phyloP scores from a whole-genome alignment of 2,113 vertebrate species.

The Sceloporus undulatus region DNA sequence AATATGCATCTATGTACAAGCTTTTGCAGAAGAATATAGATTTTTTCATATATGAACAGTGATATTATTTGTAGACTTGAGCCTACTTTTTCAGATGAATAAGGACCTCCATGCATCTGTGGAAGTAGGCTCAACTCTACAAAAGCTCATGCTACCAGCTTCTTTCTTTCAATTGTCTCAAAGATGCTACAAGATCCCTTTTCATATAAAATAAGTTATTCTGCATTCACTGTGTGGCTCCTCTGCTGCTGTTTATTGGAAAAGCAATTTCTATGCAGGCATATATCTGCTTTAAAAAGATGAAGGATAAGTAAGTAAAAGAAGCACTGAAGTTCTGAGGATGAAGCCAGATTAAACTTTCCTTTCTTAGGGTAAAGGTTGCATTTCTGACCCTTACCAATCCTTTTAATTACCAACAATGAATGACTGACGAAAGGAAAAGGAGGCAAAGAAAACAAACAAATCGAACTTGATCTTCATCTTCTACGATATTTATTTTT shows the following conservation, averaged over 20 bases:
- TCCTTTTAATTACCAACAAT: constrained; percentile 9
- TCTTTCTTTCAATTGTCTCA: too few species aligned
- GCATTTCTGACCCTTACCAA: not conserved
- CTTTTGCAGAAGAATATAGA: not conserved
- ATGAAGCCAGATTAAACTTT: constrained; percentile 31
- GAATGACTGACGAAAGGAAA: constrained; percentile 5
- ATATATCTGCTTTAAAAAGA: constrained; percentile 14
- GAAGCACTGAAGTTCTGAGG: constrained; percentile 36
- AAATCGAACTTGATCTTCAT: not conserved
- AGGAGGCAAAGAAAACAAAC: constrained; percentile 6
- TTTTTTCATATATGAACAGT: not conserved
- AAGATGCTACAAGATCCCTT: too few species aligned
- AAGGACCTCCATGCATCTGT: too few species aligned
- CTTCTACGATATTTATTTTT: constrained; percentile 21
- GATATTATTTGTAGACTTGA: not conserved
- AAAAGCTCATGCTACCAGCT: too few species aligned
- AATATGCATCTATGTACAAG: not conserved
- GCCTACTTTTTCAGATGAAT: too few species aligned
- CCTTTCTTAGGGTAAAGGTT: constrained; percentile 13
- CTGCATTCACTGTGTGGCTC: too few species aligned
- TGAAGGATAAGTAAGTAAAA: constrained; percentile 27
- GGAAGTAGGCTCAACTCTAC: too few species aligned
- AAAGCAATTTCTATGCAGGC: not conserved
- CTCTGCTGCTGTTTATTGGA: constrained; percentile 1
- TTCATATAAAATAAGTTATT: not conserved